Base-by-base conservation (phyloP, 64 coral and sea anemone genomes). In the Cladopsammia gracilis region DNA sequence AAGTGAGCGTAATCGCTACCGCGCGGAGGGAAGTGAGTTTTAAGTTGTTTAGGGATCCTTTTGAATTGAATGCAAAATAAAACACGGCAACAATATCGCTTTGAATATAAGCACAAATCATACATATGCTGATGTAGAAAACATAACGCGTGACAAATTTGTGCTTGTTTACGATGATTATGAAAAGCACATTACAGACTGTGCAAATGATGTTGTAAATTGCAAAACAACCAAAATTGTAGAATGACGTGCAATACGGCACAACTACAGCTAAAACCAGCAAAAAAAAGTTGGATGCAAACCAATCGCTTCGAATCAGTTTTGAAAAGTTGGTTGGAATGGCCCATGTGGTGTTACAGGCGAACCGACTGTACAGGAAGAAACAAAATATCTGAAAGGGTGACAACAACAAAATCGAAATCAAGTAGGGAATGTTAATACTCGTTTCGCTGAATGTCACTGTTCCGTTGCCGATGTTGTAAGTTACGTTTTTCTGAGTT, bases 81-180 rank as follows among this genome's bases (percentile, higher is more conserved):
- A 78, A 66, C 23, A 80, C 50, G 6, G 79, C 19, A 19, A 90
- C 74, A 11, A 90, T 58, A 56, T 12, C 45, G 62, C 88, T 89
- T 53, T 89, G 73, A 3, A 89, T 64, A 16, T 89, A 78, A 13
- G 87, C 87, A 66, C 16, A 78, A 56, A 90, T 34, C 88, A 90
- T 90, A 46, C 88, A 90, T 20, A 90, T 48, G 45, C 88, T 67
- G 46, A 22, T 25, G 62, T 90, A 80, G 12, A 90, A 90, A 23
- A 90, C 75, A 70, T 79, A 90, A 10, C 73, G 5, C 73, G 88
- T 90, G 24, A 61, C 65, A 45, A 7, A 9, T 3, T 18, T 47
- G 53, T 56, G 53, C 53, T 56, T 56, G 53, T 6, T 56, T 56
- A 56, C 56, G 54, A 77, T 24, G 11, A 78, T 58, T 26, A 89